Percentiles rank a stretch among this genome's conserved stretches.
These are phyloP conservation scores for Antheraea pernyi DNA, from an alignment of 1,140 invertebrate genomes.

Conservation along the genomic window DNA sequence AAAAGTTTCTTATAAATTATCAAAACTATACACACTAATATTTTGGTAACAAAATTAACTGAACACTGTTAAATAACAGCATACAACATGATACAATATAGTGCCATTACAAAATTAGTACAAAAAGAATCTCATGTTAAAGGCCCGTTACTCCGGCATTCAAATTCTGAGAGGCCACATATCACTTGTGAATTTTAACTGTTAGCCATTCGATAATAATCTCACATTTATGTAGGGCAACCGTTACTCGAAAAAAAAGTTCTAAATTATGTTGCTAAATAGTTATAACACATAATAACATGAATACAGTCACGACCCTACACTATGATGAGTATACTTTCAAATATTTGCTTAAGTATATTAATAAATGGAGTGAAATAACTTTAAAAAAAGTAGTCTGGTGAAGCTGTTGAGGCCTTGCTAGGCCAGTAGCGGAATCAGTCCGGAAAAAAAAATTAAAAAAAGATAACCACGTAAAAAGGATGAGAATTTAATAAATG, in stretches of 20 bases:
- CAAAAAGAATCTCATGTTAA: neutral
- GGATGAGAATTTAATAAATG: no score
- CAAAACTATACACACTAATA: no score
- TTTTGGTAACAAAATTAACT: no score
- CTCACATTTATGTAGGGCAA: neutral
- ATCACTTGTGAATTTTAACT: slow-evolving; percentile 3
- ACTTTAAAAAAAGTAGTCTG: no score
- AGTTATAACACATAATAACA: neutral
- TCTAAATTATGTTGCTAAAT: neutral
- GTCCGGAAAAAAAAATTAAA: no score
- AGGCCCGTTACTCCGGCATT: neutral
- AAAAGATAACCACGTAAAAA: no score
- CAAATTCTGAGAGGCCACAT: neutral
- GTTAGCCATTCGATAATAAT: slow-evolving; percentile 3
- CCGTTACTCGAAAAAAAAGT: neutral
- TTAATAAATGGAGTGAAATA: no score
- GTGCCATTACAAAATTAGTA: neutral
- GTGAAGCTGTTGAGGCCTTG: no score
- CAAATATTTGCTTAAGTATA: neutral
- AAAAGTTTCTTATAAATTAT: no score
- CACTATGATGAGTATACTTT: neutral
- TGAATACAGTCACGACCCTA: neutral
- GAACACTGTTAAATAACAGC: no score
- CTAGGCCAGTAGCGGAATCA: no score
- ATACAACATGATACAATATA: neutral